Evolutionary conservation across 2,113 vertebrate species (phyloP), one percentile per base, ranked within the genome.

Genomic region (Oreochromis aureus): DNA sequence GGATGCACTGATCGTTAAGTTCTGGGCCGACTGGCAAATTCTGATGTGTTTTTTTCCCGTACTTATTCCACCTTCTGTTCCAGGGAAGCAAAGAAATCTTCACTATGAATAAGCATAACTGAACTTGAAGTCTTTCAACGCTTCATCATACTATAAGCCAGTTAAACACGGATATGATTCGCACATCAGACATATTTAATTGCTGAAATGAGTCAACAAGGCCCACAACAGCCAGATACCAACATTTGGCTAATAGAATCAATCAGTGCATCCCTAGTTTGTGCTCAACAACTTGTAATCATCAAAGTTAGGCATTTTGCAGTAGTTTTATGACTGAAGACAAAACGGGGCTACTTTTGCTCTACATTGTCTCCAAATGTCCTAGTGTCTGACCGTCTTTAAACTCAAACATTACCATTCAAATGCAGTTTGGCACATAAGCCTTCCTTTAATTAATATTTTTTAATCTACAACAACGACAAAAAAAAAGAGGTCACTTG

Each of bases 401-500:
- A 73, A 79, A 73, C 5, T 58, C 19, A 87, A 85, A 79, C 19
- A 8, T 54, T 8, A 32, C 51, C 10, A 30, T 82, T 58, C 36
- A 46, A 44, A 36, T 41, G 39, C 19, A 58, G 24, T 71, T 93
- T 93, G 94, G 88, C 91, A 93, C 90, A 48, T 53, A 56, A 81
- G 48, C 4, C 9, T 55, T 69, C 34, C 10, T 13, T 48, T 89
- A 81, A 55, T 39, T 15, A 22, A 84, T 32, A 54, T 88, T 41
- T 81, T 15, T 82, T 16, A 18, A 81, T 63, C 34, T 61, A 36
- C 82, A 63, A 34, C 5, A 18, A 19, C 3, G 81, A 59, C 54
- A 11, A 34, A 27, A 85, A 7, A 80, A 80, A 86, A 7, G 83
- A 90, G 41, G n/a, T 83, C 48, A 48, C 53, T 46, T 69, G 18